phyloP scores from a whole-genome alignment of 2,797 vertebrate species.

The Notolepis coatsorum region DNA sequence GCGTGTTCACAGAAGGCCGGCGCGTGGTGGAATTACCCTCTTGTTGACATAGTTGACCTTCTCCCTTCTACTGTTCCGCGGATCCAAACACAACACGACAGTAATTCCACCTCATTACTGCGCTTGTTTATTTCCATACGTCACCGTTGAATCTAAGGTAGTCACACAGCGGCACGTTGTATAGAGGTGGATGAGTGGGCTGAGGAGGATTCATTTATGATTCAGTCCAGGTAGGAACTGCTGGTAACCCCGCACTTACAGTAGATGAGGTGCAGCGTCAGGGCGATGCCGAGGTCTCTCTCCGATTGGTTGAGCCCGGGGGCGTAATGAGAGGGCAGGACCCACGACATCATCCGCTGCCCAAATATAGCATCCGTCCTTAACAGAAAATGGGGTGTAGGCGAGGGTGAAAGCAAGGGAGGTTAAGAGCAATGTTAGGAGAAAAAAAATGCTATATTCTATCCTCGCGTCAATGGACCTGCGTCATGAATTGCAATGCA shows the following conservation, averaged over 20 bases:
- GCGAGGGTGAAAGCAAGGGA: no score
- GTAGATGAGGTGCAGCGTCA: conserved; percentile 83
- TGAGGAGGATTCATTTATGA: conserved; percentile 25
- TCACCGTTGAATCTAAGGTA: no score
- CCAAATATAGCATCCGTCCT: conserved; percentile 62
- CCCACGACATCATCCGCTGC: conserved; percentile 66
- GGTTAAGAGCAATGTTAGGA: neutral
- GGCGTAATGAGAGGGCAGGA: conserved; percentile 49
- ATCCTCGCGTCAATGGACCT: neutral
- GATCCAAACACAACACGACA: neutral
- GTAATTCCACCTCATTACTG: no score
- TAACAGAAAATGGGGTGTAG: conserved; percentile 12
- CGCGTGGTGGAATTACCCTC: no score
- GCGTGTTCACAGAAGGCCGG: no score
- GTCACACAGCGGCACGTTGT: neutral
- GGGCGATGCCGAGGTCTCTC: conserved; percentile 72
- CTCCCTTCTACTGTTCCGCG: neutral
- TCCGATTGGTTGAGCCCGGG: conserved; percentile 63
- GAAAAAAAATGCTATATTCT: neutral
- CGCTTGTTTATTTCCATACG: no score
- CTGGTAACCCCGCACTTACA: conserved; percentile 60
- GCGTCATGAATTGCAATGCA: no score
- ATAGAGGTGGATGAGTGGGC: neutral
- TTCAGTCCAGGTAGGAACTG: conserved; percentile 6
- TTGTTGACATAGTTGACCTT: no score